Evolutionary conservation across 2,888 invertebrate species (phyloP).

Genomic region (Eurytoma californica): DNA sequence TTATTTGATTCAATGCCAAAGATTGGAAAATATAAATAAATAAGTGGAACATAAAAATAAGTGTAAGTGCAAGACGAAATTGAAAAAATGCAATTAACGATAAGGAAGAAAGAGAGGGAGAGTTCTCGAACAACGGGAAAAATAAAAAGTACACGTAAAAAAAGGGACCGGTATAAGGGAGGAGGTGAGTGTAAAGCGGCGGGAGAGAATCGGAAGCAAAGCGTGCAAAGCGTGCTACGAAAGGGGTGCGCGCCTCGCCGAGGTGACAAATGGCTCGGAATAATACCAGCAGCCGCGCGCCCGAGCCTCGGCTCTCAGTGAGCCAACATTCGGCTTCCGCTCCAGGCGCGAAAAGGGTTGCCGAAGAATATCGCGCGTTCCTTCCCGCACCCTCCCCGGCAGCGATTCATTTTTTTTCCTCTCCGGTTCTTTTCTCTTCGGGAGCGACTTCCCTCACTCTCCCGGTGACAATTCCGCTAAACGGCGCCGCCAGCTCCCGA

Average conservation of each 20-base stretch:
- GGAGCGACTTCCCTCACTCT: neutral
- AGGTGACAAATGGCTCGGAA: constrained; percentile 75
- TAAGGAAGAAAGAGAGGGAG: constrained; percentile 16
- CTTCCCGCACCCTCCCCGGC: neutral
- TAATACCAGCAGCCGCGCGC: constrained; percentile 67
- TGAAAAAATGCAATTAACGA: neutral
- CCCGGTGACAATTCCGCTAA: constrained; percentile 47
- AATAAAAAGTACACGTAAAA: constrained; percentile 23
- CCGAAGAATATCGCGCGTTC: constrained; percentile 41
- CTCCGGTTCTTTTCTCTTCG: too few relatives aligned
- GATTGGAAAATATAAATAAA: too few relatives aligned
- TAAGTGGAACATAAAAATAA: constrained; percentile 10
- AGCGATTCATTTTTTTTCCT: constrained; percentile 10
- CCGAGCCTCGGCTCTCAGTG: constrained; percentile 59
- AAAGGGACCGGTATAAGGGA: constrained; percentile 39
- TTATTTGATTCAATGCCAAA: too few relatives aligned
- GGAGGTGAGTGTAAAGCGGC: constrained; percentile 30
- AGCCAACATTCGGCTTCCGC: constrained; percentile 59
- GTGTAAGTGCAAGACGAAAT: neutral
- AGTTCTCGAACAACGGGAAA: constrained; percentile 32
- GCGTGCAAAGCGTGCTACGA: constrained; percentile 62
- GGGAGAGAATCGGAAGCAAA: constrained; percentile 36
- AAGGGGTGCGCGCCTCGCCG: constrained; percentile 70
- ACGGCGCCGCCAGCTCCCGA: constrained; percentile 27
- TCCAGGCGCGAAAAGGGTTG: constrained; percentile 52